Percentiles rank a stretch among this genome's conserved stretches.
Evolutionary conservation across 2,113 vertebrate genomes (phyloP).

Genomic region (Pteropus alecto): DNA sequence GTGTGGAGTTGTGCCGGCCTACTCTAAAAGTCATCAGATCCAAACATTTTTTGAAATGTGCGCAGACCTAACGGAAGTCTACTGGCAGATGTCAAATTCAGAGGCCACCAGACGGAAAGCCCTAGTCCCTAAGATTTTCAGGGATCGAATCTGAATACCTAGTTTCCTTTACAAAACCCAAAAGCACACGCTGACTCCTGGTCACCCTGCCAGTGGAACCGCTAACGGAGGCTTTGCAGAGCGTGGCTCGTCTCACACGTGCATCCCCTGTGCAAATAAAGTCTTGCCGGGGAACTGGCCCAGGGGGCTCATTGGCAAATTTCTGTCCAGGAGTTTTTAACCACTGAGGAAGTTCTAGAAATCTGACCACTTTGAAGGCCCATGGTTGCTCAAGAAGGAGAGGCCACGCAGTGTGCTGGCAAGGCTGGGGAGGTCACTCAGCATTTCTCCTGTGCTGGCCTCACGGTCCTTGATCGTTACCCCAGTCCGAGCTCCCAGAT

Average conservation of each 20-base stretch:
- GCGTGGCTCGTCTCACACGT: fast-evolving
- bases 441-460: not conserved
- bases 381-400: not conserved
- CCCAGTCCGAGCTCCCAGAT: not conserved
- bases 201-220: too few species aligned
- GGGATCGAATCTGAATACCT: not conserved
- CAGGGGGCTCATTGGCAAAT: too few species aligned
- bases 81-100: too few species aligned
- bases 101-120: not conserved
- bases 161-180: not conserved
- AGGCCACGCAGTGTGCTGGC: fast-evolving
- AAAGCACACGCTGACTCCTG: fast-evolving
- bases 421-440: fast-evolving
- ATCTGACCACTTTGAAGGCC: not conserved
- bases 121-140: not conserved
- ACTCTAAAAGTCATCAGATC: not conserved
- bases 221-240: fast-evolving
- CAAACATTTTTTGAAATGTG: not conserved
- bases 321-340: not conserved
- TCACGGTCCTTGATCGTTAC: not conserved
- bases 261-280: not conserved
- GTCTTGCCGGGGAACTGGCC: fast-evolving
- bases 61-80: not conserved
- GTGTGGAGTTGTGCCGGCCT: not conserved
- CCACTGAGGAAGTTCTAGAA: not conserved